A percentile compares a stretch with the other conserved stretches of the same genome.
phyloP scores from a whole-genome alignment of 2,113 vertebrate species.

The Crotalus helleri region DNA sequence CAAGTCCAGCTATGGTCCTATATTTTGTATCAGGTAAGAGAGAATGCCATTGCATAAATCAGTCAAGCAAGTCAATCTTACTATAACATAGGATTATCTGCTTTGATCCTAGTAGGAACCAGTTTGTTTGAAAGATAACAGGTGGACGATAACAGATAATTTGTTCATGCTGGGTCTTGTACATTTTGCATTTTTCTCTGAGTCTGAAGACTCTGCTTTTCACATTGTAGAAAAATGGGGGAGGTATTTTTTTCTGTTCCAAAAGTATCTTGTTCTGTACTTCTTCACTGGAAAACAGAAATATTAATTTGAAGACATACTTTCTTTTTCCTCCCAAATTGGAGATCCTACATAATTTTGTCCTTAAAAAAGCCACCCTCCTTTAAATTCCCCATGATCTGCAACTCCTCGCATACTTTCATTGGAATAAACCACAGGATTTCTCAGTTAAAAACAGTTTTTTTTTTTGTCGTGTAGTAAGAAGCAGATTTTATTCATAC shows the following conservation, averaged over 20 bases:
- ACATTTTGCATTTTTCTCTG: background rate
- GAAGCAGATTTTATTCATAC: background rate
- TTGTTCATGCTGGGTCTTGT: background rate
- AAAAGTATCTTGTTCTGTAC: background rate
- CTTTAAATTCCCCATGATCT: background rate
- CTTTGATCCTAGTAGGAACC: background rate
- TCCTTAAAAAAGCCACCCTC: background rate
- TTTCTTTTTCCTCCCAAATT: background rate
- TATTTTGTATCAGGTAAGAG: constrained; percentile 56
- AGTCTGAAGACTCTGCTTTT: background rate
- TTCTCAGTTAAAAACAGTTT: background rate
- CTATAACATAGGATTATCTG: background rate
- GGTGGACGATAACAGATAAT: background rate
- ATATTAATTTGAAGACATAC: background rate
- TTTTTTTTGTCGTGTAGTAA: background rate
- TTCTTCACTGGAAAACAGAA: background rate
- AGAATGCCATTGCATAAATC: background rate
- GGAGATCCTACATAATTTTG: background rate
- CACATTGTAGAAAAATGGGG: background rate
- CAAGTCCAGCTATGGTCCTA: constrained; percentile 53
- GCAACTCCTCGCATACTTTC: background rate
- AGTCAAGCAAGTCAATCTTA: too few relatives aligned
- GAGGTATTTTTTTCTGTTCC: background rate
- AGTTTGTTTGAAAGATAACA: background rate
- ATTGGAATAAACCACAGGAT: background rate